A percentile compares a stretch with the other conserved stretches of the same genome.
These are phyloP conservation scores for Coelopa frigida DNA, from an alignment of 1,140 invertebrate genomes.

Conservation along the genomic window DNA sequence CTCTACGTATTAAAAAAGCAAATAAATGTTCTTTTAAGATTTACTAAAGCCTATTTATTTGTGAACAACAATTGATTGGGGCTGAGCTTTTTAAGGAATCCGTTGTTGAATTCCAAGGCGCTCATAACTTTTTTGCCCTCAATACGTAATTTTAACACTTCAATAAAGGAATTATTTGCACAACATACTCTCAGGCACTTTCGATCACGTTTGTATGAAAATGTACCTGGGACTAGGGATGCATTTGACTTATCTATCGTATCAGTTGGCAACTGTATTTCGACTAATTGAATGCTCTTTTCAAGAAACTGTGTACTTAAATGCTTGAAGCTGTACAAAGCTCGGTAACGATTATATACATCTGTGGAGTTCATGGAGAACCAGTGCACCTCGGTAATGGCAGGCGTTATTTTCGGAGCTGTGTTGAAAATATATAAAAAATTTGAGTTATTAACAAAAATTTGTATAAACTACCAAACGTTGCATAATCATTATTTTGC, in stretches of 20 bases:
- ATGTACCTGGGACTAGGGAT: slow-evolving; percentile 13
- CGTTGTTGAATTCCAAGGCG: slow-evolving; percentile 61
- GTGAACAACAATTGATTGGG: slow-evolving; percentile 11
- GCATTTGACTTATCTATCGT: too few relatives aligned
- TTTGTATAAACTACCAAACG: slow-evolving; percentile 55
- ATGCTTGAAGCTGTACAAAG: slow-evolving; percentile 56
- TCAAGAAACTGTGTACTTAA: slow-evolving; percentile 54
- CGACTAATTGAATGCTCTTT: slow-evolving; percentile 53
- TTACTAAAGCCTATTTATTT: slow-evolving; percentile 23
- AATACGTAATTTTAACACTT: slow-evolving; percentile 52
- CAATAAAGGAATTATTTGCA: slow-evolving; percentile 51
- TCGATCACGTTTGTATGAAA: slow-evolving; percentile 20
- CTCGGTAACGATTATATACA: slow-evolving; percentile 60
- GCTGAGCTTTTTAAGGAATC: slow-evolving; percentile 51
- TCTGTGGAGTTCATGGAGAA: slow-evolving; percentile 51
- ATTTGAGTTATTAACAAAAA: slow-evolving; percentile 11
- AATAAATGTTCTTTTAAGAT: slow-evolving; percentile 8
- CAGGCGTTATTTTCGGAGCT: slow-evolving; percentile 63
- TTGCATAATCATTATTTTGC: slow-evolving; percentile 55
- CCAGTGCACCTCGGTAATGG: slow-evolving; percentile 58
- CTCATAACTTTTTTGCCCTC: slow-evolving; percentile 54
- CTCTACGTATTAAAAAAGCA: slow-evolving; percentile 1
- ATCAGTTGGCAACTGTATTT: slow-evolving; percentile 40
- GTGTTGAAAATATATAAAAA: slow-evolving; percentile 10
- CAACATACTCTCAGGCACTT: slow-evolving; percentile 52